Evolutionary conservation across 2,888 invertebrate species (phyloP).

Genomic region (Pinctada fucata): DNA sequence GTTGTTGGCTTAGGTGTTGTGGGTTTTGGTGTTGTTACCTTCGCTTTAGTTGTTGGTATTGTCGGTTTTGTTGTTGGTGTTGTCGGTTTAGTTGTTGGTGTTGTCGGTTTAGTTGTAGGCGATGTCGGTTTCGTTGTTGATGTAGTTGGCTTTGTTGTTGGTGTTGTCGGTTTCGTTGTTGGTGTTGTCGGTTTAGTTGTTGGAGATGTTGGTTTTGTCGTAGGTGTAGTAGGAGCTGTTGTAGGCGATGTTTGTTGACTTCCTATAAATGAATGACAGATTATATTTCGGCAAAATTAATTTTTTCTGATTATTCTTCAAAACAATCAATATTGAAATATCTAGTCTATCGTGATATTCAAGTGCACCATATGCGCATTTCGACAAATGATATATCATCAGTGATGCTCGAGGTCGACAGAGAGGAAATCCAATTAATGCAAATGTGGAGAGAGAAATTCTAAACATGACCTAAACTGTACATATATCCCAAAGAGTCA

Average conservation of each 20-base stretch:
- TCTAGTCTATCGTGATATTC: too few species aligned
- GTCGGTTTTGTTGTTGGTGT: background rate
- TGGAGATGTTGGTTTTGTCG: background rate
- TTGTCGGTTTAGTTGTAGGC: background rate
- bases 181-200: background rate
- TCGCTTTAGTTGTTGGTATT: background rate
- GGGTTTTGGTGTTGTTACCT: background rate
- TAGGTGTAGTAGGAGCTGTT: background rate
- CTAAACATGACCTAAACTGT: too few species aligned
- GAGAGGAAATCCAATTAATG: too few species aligned
- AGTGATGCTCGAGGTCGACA: too few species aligned
- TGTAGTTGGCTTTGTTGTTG: background rate
- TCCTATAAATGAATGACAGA: background rate
- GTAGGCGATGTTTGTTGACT: constrained; percentile 1
- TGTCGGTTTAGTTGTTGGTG: background rate
- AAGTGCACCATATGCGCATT: too few species aligned
- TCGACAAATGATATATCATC: too few species aligned
- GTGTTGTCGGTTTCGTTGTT: background rate
- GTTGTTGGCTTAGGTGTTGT: background rate
- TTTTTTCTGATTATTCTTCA: too few species aligned
- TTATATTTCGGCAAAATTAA: background rate
- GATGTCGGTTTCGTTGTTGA: background rate
- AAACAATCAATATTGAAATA: too few species aligned
- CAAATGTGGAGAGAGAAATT: too few species aligned
- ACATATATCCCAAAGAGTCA: too few species aligned